A percentile compares a stretch with the other conserved stretches of the same genome.
phyloP scores from a whole-genome alignment of 64 coral and sea anemone species.

The Anthopleura sola region DNA sequence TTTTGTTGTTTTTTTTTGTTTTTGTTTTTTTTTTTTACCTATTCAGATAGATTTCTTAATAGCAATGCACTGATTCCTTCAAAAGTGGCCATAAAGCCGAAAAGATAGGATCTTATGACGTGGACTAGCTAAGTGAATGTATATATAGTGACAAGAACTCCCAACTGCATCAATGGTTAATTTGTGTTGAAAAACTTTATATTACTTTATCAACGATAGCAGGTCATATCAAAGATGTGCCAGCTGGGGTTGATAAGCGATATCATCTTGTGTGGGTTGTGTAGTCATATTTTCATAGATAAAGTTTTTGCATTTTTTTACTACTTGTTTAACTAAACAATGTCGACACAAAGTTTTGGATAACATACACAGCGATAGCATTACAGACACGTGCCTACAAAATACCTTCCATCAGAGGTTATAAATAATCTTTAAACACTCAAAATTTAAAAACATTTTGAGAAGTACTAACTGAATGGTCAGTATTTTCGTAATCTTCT shows the following conservation, averaged over 20 bases:
- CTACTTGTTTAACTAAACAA: neutral
- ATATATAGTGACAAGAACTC: no score
- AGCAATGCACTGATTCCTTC: no score
- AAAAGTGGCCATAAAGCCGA: no score
- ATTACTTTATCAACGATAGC: neutral
- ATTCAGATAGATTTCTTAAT: no score
- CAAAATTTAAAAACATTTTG: no score
- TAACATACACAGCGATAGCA: neutral
- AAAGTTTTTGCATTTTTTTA: neutral
- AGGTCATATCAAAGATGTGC: neutral
- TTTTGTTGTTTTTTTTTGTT: no score
- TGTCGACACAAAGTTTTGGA: neutral
- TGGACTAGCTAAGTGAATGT: no score
- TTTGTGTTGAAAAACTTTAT: no score
- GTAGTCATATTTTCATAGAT: neutral
- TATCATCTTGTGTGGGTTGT: neutral
- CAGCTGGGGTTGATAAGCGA: neutral
- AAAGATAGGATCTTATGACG: no score
- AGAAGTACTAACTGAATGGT: neutral
- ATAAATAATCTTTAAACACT: neutral
- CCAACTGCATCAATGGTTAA: no score
- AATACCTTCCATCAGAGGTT: neutral
- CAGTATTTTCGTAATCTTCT: neutral
- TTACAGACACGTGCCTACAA: neutral
- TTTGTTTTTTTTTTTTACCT: no score